Base-by-base conservation (phyloP, 2,888 invertebrate genomes). In the Ethmia dodecea region DNA sequence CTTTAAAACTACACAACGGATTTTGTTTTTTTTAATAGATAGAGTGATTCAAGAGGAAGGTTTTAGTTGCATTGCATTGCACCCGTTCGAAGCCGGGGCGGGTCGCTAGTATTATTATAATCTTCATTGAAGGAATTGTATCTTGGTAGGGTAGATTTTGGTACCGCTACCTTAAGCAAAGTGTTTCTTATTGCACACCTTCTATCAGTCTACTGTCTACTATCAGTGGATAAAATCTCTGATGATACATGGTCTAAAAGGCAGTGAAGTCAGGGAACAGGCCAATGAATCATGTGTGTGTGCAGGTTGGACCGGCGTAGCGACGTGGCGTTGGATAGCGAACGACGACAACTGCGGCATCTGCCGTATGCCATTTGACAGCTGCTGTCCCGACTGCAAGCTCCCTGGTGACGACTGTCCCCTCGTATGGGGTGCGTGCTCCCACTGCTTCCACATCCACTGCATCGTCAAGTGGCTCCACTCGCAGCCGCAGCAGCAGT, bases 401-500 rank as follows among this genome's bases (percentile, higher is more conserved):
- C 88, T 97, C 46, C 98, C 98, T 13, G 98, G 98, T 32, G 98
- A 99, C 87, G 98, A 98, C 81, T 99, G 98, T 68, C 98, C 99
- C 9, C 80, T 99, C 68, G 98, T 98, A 26, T 98, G 98, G 97
- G 99, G 99, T 41, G 94, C 95, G 65, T 99, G 99, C 78, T 96
- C 97, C 5, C 99, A 99, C 86, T 98, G 98, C 84, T 99, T 99
- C 81, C 99, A 99, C 80, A 98, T 98, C 81, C 99, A 99, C 80
- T 99, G 99, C 86, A 99, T 99, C 63, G 96, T 97, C 72, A 99
- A 99, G 90, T 99, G 99, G 99, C 89, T 99, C 32, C 96, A 98
- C 70, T 95, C 98, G 11, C 95, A 95, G 78, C 93, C 94, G 55
- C 93, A 93, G 78, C 94, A 94, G 66, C 92, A 94, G 86, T 95